A percentile compares a stretch with the other conserved stretches of the same genome.
These are phyloP conservation scores for Cherax quadricarinatus DNA, from an alignment of 1,140 invertebrate species.

Conservation along the genomic window DNA sequence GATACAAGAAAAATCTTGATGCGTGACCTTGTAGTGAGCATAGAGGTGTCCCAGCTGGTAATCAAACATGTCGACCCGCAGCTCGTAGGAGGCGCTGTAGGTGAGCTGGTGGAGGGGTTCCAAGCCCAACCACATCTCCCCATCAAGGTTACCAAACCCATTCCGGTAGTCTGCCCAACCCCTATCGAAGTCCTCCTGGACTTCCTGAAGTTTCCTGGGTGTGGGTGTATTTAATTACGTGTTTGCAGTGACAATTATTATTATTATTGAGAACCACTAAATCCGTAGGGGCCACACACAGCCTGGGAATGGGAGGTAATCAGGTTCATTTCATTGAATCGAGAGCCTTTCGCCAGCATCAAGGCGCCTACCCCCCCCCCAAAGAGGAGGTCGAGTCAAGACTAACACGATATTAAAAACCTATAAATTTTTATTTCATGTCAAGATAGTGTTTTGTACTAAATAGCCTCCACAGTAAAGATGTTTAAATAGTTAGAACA, in stretches of 20 bases:
- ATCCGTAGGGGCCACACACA: no score
- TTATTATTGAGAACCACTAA: not conserved
- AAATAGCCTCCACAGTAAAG: no score
- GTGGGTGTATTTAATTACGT: not conserved
- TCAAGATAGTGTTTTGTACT: no score
- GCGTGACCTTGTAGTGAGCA: constrained; percentile 72
- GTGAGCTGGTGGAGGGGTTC: constrained; percentile 73
- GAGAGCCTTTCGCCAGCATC: no score
- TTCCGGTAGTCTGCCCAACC: constrained; percentile 79
- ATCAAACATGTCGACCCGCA: constrained; percentile 74
- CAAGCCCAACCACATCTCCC: constrained; percentile 77
- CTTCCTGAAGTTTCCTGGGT: constrained; percentile 66
- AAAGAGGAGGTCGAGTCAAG: not conserved
- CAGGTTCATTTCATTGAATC: no score
- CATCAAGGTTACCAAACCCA: constrained; percentile 78
- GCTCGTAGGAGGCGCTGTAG: constrained; percentile 53
- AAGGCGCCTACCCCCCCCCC: not conserved
- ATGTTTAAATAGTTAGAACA: not conserved
- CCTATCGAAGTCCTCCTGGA: constrained; percentile 73
- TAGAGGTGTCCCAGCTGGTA: constrained; percentile 69
- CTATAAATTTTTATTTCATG: no score
- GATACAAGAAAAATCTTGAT: not conserved
- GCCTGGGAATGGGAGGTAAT: no score
- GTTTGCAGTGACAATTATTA: not conserved
- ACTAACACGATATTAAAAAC: no score